A percentile compares a stretch with the other conserved stretches of the same genome.
Evolutionary conservation across 1,140 invertebrate species (phyloP).

Genomic region (Brachionus rotundiformis): DNA sequence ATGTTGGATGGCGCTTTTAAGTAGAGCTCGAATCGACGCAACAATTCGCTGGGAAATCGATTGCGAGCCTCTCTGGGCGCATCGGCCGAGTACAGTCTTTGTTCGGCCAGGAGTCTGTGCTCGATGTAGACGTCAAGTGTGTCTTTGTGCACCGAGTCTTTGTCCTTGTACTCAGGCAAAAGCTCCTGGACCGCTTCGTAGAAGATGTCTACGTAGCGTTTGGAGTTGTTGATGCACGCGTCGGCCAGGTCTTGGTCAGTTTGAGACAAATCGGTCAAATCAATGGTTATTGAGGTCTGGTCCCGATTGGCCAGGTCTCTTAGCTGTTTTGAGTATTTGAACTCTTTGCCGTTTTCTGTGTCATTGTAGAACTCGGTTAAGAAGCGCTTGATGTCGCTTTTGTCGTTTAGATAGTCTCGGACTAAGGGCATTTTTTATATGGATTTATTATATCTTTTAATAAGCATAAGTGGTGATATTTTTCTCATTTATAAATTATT

Average conservation of each 20-base stretch:
- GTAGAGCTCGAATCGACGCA: constrained; percentile 90
- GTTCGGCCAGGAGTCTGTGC: constrained; percentile 87
- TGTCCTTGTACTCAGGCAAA: constrained; percentile 40
- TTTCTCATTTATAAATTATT: neutral
- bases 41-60: constrained; percentile 84
- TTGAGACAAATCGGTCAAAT: constrained; percentile 83
- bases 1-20: constrained; percentile 74
- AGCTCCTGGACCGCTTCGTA: constrained; percentile 74
- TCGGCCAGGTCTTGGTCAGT: constrained; percentile 79
- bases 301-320: constrained; percentile 78
- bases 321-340: constrained; percentile 41
- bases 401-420: constrained; percentile 21
- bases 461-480: neutral
- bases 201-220: constrained; percentile 79
- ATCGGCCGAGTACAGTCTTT: constrained; percentile 57
- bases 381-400: neutral
- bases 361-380: constrained; percentile 42
- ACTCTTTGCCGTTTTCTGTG: neutral
- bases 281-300: constrained; percentile 78
- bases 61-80: constrained; percentile 73
- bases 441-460: neutral
- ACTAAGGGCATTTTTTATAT: neutral
- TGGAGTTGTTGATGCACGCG: constrained; percentile 77
- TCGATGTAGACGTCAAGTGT: constrained; percentile 96
- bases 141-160: constrained; percentile 71